A percentile compares a stretch with the other conserved stretches of the same genome.
These are phyloP conservation scores for Podarcis cretensis DNA, from an alignment of 2,113 vertebrate species.

Conservation along the genomic window DNA sequence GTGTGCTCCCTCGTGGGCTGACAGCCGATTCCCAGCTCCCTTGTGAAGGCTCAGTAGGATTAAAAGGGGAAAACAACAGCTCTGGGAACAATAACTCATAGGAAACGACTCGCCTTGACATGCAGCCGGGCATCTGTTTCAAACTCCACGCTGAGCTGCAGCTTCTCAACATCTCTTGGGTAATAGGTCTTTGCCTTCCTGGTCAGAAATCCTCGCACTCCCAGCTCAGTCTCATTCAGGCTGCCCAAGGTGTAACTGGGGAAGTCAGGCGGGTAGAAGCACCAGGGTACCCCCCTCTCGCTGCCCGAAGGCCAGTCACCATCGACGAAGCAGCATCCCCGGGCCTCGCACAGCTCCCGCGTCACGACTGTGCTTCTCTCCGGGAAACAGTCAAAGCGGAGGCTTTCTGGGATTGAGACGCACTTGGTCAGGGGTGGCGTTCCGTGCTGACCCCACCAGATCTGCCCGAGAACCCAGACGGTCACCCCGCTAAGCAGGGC, in stretches of 20 bases:
- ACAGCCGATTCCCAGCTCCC: neutral
- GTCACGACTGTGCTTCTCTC: conserved; percentile 81
- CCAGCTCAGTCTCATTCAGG: conserved; percentile 72
- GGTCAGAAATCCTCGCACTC: conserved; percentile 76
- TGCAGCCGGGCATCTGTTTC: conserved; percentile 81
- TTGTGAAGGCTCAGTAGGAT: neutral
- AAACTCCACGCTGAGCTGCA: conserved; percentile 79
- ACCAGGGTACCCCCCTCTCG: conserved; percentile 82
- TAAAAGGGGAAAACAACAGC: neutral
- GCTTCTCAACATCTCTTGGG: conserved; percentile 78
- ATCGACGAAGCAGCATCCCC: conserved; percentile 86
- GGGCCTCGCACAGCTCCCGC: conserved; percentile 80
- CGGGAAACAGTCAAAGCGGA: conserved; percentile 89
- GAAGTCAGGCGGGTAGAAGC: conserved; percentile 85
- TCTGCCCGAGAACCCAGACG: conserved; percentile 63
- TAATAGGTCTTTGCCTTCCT: conserved; percentile 82
- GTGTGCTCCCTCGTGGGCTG: neutral
- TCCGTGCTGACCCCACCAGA: neutral
- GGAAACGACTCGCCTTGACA: conserved; percentile 77
- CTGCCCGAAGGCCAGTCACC: rapidly evolving
- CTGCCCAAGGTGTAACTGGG: conserved; percentile 82
- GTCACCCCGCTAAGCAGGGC: conserved; percentile 63
- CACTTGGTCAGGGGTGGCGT: conserved; percentile 53
- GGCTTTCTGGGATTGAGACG: conserved; percentile 65
- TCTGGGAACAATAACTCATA: neutral